phyloP scores from a whole-genome alignment of 2,888 invertebrate genomes.

The Caenorhabditis virilis region DNA sequence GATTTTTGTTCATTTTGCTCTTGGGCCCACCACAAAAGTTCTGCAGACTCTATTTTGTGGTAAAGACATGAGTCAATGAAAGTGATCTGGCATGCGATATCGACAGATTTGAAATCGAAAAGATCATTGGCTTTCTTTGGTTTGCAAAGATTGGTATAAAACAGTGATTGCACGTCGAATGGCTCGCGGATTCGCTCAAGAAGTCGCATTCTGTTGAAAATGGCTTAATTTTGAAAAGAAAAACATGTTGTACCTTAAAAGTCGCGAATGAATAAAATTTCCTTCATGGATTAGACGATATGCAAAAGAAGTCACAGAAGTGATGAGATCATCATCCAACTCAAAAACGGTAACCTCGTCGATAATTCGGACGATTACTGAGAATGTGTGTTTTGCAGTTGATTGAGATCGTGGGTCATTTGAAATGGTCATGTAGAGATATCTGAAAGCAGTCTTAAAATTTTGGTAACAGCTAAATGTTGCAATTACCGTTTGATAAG shows the following conservation, averaged over 20 bases:
- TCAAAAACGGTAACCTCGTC: conserved; percentile 78
- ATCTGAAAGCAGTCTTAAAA: conserved; percentile 39
- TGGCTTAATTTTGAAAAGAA: not conserved
- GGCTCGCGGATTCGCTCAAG: conserved; percentile 50
- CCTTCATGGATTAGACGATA: conserved; percentile 89
- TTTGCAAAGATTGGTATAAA: conserved; percentile 32
- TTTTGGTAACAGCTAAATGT: not conserved
- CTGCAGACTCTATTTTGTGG: conserved; percentile 91
- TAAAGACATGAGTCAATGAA: conserved; percentile 91
- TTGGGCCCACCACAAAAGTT: conserved; percentile 93
- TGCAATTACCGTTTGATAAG: conserved; percentile 54
- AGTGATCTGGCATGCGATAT: conserved; percentile 98
- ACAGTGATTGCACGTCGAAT: conserved; percentile 23
- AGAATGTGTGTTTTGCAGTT: conserved; percentile 85
- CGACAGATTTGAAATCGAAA: conserved; percentile 82
- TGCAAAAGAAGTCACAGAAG: conserved; percentile 83
- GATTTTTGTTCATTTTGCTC: conserved; percentile 96
- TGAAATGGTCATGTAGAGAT: conserved; percentile 54
- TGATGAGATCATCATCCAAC: conserved; percentile 50
- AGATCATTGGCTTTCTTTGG: conserved; percentile 42
- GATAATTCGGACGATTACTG: conserved; percentile 88
- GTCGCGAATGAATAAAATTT: conserved; percentile 82
- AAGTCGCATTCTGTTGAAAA: conserved; percentile 41
- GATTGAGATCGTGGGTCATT: conserved; percentile 73
- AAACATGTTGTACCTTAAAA: conserved; percentile 55